Evolutionary conservation across 2,797 vertebrate genomes (phyloP), one percentile per base, ranked within the genome.

Genomic region (Acipenser ruthenus): DNA sequence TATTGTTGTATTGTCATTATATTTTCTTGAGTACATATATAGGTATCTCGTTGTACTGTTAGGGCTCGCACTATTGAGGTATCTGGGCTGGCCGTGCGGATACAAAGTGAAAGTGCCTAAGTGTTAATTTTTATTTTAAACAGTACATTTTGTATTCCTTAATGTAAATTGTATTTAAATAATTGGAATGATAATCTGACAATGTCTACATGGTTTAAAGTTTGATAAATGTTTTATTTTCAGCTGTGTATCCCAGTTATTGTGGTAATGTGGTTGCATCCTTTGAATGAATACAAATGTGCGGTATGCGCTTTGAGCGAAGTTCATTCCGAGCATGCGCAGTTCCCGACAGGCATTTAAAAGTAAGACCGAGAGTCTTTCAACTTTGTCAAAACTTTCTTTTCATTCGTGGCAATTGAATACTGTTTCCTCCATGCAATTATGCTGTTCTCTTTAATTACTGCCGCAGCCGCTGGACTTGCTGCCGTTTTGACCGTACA

Each of bases 401-500:
- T 49, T 7, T 67, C 58, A 5, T n/a, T 37, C 37, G 37, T 37
- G 37, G 37, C 37, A 37, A 37, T 37, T 37, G 3, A 37, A 37
- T 37, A 1, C 37, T 37, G 37, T 37, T 37, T 37, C 37, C 37
- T 4, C 37, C 37, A 5, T 37, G 37, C 37, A 37, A 37, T 4
- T 5, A 87, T 93, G 90, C 10, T 76, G 50, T 70, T 82, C 13
- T 64, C 75, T 0, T 83, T 91, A 86, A 52, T 90, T 3, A 70
- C 85, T 0, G 89, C 82, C 0, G 62, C 87, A 6, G 73, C 72
- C 1, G 80, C 81, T 0, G 90, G 86, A 0, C 0, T 93, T 6
- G 8, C 88, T 18, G 80, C 81, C 15, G 72, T 85, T 68, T 80
- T 79, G 48, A 50, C 92, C 1, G 0, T 90, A 1, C 93, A 94